Conservation (phyloP, 92 coral and sea anemone species). For the Palythoa caribaeorum region DNA sequence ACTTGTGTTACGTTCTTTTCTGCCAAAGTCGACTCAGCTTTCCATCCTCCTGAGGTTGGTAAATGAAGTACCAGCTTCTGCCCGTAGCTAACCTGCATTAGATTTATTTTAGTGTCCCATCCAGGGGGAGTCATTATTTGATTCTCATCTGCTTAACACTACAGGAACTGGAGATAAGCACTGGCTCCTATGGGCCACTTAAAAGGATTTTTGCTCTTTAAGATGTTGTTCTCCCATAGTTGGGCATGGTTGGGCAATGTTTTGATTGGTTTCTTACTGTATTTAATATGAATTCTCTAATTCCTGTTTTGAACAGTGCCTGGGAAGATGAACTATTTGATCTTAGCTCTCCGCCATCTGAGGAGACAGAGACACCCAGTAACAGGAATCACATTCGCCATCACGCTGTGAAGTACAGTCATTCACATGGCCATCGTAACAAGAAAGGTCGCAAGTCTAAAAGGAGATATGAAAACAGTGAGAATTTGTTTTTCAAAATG, state of each 20-base stretch:
- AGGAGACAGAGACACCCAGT: slow-evolving; percentile 35
- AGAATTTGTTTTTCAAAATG: slow-evolving; percentile 14
- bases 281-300: not conserved
- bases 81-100: too few relatives aligned
- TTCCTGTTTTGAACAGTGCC: slow-evolving; percentile 34
- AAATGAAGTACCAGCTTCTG: too few relatives aligned
- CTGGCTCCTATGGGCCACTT: too few relatives aligned
- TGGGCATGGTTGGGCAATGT: not conserved
- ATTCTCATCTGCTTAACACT: too few relatives aligned
- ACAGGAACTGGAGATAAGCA: too few relatives aligned
- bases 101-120: too few relatives aligned
- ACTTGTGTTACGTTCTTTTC: too few relatives aligned
- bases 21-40: too few relatives aligned
- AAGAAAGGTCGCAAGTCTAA: slow-evolving; percentile 78
- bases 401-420: slow-evolving; percentile 59
- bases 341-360: slow-evolving; percentile 34
- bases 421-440: slow-evolving; percentile 67
- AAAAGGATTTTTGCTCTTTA: too few relatives aligned
- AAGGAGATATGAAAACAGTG: slow-evolving; percentile 94
- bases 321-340: slow-evolving; percentile 64
- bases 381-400: slow-evolving; percentile 52
- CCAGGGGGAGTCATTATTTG: too few relatives aligned
- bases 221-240: too few relatives aligned
- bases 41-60: too few relatives aligned
- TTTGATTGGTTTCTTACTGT: not conserved